phyloP scores from a whole-genome alignment of 2,113 vertebrate species.

The Neodon shergylaensis region DNA sequence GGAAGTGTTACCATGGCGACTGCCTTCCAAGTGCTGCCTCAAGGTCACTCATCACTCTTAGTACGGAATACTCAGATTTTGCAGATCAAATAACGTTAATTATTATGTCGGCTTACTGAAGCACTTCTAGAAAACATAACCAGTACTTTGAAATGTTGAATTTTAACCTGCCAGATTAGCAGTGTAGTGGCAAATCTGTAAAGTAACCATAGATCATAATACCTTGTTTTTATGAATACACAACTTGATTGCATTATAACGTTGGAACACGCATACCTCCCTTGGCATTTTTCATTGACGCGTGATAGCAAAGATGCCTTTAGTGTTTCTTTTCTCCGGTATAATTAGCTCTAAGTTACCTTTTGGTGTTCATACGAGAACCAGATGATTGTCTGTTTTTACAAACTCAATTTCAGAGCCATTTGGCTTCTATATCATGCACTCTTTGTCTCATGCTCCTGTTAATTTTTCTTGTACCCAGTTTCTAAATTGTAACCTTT shows the following conservation, averaged over 20 bases:
- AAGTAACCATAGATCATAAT: slow-evolving; percentile 31
- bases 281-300: neutral
- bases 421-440: slow-evolving; percentile 17
- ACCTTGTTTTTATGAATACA: neutral
- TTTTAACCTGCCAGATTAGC: slow-evolving; percentile 47
- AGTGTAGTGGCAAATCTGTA: slow-evolving; percentile 26
- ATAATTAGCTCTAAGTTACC: slow-evolving; percentile 42
- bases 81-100: slow-evolving; percentile 72
- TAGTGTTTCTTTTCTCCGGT: slow-evolving; percentile 27
- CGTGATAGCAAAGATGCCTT: neutral
- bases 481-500: slow-evolving; percentile 56
- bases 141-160: slow-evolving; percentile 45
- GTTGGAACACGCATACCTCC: neutral
- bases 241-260: slow-evolving; percentile 46
- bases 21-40: slow-evolving; percentile 85
- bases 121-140: slow-evolving; percentile 54
- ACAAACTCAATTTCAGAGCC: slow-evolving; percentile 6
- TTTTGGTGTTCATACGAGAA: slow-evolving; percentile 9
- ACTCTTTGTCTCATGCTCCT: slow-evolving; percentile 46
- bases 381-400: neutral
- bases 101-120: slow-evolving; percentile 46
- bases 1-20: slow-evolving; percentile 87
- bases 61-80: slow-evolving; percentile 82
- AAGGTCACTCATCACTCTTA: slow-evolving; percentile 88
- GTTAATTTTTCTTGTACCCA: slow-evolving; percentile 38